These are phyloP conservation scores for Pseudomyrmex dendroicus DNA, from an alignment of 1,140 invertebrate species.

Conservation along the genomic window DNA sequence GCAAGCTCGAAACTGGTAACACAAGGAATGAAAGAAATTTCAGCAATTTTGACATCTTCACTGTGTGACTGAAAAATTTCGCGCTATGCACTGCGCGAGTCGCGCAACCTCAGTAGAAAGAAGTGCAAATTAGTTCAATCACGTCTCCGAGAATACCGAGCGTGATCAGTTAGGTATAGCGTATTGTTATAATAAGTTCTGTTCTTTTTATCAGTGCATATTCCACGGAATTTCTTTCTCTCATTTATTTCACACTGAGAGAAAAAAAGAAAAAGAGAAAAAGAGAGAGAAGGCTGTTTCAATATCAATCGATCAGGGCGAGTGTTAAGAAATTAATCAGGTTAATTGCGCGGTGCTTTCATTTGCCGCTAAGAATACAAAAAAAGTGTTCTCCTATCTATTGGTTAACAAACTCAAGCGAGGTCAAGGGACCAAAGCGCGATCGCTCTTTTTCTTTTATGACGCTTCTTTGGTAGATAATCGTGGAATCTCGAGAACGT, in stretches of 20 bases:
- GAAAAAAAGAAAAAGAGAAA: too few relatives aligned
- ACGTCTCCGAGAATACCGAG: constrained; percentile 11
- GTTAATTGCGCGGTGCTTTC: constrained; percentile 51
- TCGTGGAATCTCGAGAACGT: constrained; percentile 36
- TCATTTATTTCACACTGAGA: too few relatives aligned
- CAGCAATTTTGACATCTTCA: background rate
- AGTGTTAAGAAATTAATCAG: constrained; percentile 50
- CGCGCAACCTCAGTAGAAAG: background rate
- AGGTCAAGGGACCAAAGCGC: constrained; percentile 24
- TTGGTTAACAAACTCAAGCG: constrained; percentile 46
- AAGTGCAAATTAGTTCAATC: constrained; percentile 29
- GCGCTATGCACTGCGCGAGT: background rate
- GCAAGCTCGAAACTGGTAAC: background rate
- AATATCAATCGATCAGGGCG: constrained; percentile 14
- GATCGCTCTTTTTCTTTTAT: constrained; percentile 42
- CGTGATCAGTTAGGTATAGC: constrained; percentile 35
- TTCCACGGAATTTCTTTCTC: too few relatives aligned
- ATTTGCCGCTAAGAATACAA: constrained; percentile 21
- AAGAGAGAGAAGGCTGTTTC: too few relatives aligned
- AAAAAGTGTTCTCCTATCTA: constrained; percentile 10
- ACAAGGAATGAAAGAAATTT: constrained; percentile 32
- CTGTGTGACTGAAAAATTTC: constrained; percentile 20
- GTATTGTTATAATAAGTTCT: constrained; percentile 39
- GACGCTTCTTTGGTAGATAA: constrained; percentile 34
- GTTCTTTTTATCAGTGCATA: constrained; percentile 6